Evolutionary conservation across 2,797 vertebrate species (phyloP), one percentile per base, ranked within the genome.

Genomic region (Danio choprae): DNA sequence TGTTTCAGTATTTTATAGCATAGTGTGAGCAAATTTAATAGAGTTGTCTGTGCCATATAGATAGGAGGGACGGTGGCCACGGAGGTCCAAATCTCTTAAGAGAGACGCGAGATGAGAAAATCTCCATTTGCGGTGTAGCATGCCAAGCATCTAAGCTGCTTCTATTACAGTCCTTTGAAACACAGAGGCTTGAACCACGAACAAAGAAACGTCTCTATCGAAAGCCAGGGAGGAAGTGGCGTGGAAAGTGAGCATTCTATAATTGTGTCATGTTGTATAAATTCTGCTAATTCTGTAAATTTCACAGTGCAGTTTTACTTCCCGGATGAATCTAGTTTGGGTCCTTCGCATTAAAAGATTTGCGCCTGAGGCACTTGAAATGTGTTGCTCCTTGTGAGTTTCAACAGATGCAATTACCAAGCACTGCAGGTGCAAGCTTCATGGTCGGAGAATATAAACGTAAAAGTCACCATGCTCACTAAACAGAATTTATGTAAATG

Each of bases 91-190:
- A 68, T 22, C 56, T 76, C 53, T 65, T 20, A 58, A 53, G 56
- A 71, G 18, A 43, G 40, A 44, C 36, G 4, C 12, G 50, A n/a
- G 60, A 71, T 50, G 72, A 85, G 63, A 43, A 59, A 79, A 72
- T 60, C 67, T 60, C n/a, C 65, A 53, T 69, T 74, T 64, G 63
- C 22, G 12, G 59, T 81, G 71, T 48, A 44, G 63, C 40, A 83
- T 55, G 79, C 60, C 59, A 67, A 71, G 40, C 46, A 38, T 62
- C 50, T 72, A 77, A 80, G 77, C 59, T 44, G 38, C 40, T 74
- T 83, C 67, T 73, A 81, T 65, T 56, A 65, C 48, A 80, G 18
- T 73, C 50, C 43, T 65, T 72, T 80, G 69, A 80, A 64, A 36
- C 69, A 64, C 18, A 18, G 59, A 74, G 51, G 38, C 79, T 74